Evolutionary conservation across 2,113 vertebrate genomes (phyloP).

Genomic region (Pelodiscus sinensis): DNA sequence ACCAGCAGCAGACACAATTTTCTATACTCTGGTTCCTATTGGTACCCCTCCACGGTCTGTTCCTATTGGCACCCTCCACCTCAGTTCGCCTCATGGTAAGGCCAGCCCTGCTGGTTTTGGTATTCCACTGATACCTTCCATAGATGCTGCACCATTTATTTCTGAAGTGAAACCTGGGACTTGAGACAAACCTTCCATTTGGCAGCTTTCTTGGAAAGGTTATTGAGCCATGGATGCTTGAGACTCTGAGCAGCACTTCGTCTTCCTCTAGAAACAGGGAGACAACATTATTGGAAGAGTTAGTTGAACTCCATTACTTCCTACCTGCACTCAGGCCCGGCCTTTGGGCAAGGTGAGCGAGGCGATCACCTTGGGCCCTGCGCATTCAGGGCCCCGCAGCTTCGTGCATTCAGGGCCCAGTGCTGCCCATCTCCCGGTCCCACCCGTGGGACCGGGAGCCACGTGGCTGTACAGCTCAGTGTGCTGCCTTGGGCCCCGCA

Average conservation of each 20-base stretch:
- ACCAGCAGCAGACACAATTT: too few relatives aligned
- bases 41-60: too few relatives aligned
- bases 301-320: not conserved
- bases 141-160: not conserved
- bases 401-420: too few relatives aligned
- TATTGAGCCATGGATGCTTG: slow-evolving; percentile 61
- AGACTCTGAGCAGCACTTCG: slow-evolving; percentile 11
- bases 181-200: slow-evolving; percentile 76
- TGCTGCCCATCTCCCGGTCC: too few relatives aligned
- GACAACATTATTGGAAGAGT: not conserved
- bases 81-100: too few relatives aligned
- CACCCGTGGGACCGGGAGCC: too few relatives aligned
- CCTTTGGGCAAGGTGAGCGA: too few relatives aligned
- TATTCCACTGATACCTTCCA: not conserved
- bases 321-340: not conserved
- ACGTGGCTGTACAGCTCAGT: too few relatives aligned
- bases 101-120: not conserved
- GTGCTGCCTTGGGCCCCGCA: not conserved
- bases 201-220: slow-evolving; percentile 44
- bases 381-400: too few relatives aligned
- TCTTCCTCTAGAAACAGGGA: slow-evolving; percentile 46
- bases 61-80: too few relatives aligned
- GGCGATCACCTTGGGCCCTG: too few relatives aligned
- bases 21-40: too few relatives aligned
- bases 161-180: not conserved